A percentile compares a stretch with the other conserved stretches of the same genome.
phyloP scores from a whole-genome alignment of 2,113 vertebrate genomes.

The Gymnorhina tibicen region DNA sequence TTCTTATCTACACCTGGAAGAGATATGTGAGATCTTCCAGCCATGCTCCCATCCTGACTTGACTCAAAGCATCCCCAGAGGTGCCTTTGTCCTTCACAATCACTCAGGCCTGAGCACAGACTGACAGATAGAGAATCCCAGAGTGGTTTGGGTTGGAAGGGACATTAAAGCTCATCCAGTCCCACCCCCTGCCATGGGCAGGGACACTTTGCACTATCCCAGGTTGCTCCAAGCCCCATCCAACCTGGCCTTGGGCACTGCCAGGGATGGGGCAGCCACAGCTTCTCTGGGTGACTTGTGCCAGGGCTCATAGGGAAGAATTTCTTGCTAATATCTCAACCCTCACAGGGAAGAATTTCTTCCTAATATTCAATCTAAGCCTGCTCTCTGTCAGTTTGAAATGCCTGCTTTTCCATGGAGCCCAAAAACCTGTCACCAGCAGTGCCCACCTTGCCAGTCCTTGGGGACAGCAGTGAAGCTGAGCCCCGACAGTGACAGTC shows the following conservation, averaged over 20 bases:
- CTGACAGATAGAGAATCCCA: neutral
- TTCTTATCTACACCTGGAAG: neutral
- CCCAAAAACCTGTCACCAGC: neutral
- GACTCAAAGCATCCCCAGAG: neutral
- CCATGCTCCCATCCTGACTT: neutral
- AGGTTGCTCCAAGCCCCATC: neutral
- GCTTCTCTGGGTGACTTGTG: neutral
- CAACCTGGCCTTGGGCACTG: neutral
- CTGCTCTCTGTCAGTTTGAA: neutral
- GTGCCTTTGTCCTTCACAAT: neutral
- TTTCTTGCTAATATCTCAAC: neutral
- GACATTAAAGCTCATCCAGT: neutral
- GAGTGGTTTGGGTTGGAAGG: neutral
- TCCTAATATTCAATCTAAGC: neutral
- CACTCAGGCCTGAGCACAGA: neutral
- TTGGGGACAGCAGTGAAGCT: neutral
- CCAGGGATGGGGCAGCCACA: neutral
- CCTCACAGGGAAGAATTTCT: neutral
- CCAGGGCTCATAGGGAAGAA: neutral
- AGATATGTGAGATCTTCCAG: neutral
- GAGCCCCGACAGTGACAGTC: neutral
- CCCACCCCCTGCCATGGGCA: neutral
- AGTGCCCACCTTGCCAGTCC: neutral
- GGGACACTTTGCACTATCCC: neutral
- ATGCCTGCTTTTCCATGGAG: neutral